These are phyloP conservation scores for Peromyscus californicus DNA, from an alignment of 2,113 vertebrate genomes.

Conservation along the genomic window DNA sequence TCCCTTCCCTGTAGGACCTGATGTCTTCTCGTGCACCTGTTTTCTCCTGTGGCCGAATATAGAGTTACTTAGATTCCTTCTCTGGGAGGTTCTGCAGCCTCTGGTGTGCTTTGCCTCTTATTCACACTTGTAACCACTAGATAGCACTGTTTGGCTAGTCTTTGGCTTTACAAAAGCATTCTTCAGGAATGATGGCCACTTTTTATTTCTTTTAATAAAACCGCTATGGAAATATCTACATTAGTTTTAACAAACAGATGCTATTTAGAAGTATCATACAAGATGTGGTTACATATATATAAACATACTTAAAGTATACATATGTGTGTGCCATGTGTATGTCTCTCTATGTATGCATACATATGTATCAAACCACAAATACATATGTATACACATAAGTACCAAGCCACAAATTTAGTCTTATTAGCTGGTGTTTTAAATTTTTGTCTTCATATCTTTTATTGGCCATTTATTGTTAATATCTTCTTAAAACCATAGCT, in stretches of 20 bases:
- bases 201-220: constrained; percentile 54
- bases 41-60: neutral
- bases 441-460: neutral
- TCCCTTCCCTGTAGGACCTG: neutral
- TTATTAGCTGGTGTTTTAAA: neutral
- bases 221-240: neutral
- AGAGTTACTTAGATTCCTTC: neutral
- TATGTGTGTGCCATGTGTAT: neutral
- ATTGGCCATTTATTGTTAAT: neutral
- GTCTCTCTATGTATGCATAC: neutral
- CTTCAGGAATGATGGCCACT: neutral
- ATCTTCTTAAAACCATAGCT: neutral
- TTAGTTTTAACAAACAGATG: constrained; percentile 48
- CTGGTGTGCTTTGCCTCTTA: neutral
- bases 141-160: constrained; percentile 36
- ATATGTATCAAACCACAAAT: neutral
- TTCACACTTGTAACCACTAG: constrained; percentile 42
- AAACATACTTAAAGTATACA: neutral
- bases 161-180: neutral
- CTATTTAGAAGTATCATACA: constrained; percentile 10
- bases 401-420: neutral
- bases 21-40: neutral
- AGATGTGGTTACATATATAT: neutral
- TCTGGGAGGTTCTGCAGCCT: neutral
- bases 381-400: neutral